Conservation (phyloP, 2,113 vertebrate species). For the Struthidea cinerea region DNA sequence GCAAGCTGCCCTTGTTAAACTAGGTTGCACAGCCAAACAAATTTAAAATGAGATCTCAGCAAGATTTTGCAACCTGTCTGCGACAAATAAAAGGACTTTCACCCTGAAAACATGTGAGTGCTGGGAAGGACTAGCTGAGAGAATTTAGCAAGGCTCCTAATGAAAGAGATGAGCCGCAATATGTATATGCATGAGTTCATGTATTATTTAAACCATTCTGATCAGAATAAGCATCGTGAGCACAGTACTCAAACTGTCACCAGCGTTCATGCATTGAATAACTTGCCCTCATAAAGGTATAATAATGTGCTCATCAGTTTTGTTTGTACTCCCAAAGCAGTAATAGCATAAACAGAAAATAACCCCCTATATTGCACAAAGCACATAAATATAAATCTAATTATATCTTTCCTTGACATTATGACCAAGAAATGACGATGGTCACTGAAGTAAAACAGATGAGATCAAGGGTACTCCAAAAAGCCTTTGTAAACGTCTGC, state of each 20-base stretch:
- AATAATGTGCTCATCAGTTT: constrained; percentile 55
- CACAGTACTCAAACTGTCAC: constrained; percentile 46
- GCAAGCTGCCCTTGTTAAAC: constrained; percentile 17
- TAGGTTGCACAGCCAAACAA: constrained; percentile 26
- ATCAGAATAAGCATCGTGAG: constrained; percentile 55
- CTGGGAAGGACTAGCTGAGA: neutral
- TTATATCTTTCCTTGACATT: constrained; percentile 59
- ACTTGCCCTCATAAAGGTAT: constrained; percentile 51
- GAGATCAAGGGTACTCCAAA: neutral
- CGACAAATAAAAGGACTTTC: neutral
- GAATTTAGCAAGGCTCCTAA: constrained; percentile 36
- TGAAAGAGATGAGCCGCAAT: constrained; percentile 49
- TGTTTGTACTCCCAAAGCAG: constrained; percentile 41
- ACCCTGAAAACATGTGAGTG: constrained; percentile 16
- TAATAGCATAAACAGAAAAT: constrained; percentile 66
- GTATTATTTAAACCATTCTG: constrained; percentile 68
- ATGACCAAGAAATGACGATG: constrained; percentile 46
- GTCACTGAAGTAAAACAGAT: constrained; percentile 27
- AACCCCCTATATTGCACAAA: neutral
- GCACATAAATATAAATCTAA: constrained; percentile 68
- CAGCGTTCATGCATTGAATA: constrained; percentile 21
- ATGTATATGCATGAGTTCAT: constrained; percentile 54
- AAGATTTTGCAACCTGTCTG: constrained; percentile 45
- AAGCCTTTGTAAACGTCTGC: neutral
- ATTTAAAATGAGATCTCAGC: constrained; percentile 47